Conservation (phyloP, 2,113 vertebrate species). For the Phalacrocorax brasilianus region DNA sequence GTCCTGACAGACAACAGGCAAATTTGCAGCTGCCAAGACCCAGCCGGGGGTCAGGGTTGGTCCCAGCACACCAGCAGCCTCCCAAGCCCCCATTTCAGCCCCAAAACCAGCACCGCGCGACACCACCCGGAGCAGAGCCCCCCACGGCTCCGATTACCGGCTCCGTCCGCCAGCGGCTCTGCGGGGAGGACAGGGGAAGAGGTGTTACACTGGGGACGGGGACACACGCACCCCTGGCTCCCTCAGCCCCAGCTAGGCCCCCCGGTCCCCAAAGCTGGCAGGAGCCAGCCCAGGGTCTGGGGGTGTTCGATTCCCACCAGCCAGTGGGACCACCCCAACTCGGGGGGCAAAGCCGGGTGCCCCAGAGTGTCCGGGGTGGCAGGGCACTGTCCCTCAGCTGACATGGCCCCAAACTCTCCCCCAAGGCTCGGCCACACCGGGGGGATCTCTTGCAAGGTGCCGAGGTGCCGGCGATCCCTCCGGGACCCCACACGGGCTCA, state of each 20-base stretch:
- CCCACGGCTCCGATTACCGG: slow-evolving; percentile 24
- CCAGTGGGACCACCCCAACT: accelerated
- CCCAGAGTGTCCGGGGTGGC: not conserved
- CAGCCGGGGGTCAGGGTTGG: not conserved
- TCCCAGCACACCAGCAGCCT: not conserved
- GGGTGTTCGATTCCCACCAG: not conserved
- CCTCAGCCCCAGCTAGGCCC: not conserved
- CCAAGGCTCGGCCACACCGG: not conserved
- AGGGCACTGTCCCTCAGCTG: not conserved
- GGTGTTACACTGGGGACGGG: not conserved
- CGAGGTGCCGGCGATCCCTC: not conserved
- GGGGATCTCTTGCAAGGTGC: not conserved
- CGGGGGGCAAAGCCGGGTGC: not conserved
- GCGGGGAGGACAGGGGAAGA: slow-evolving; percentile 50
- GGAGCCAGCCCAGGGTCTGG: not conserved
- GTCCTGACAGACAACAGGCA: not conserved
- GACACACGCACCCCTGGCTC: accelerated
- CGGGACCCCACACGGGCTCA: not conserved
- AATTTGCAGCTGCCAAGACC: not conserved
- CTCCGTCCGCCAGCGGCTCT: slow-evolving; percentile 60
- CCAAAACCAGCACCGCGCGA: accelerated
- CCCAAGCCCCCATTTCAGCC: not conserved
- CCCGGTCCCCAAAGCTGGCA: accelerated
- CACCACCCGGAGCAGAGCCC: not conserved
- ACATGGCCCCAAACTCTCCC: not conserved